Percentiles rank a stretch among this genome's conserved stretches.
Conservation (phyloP, 2,113 vertebrate genomes). For the Setophaga coronata region DNA sequence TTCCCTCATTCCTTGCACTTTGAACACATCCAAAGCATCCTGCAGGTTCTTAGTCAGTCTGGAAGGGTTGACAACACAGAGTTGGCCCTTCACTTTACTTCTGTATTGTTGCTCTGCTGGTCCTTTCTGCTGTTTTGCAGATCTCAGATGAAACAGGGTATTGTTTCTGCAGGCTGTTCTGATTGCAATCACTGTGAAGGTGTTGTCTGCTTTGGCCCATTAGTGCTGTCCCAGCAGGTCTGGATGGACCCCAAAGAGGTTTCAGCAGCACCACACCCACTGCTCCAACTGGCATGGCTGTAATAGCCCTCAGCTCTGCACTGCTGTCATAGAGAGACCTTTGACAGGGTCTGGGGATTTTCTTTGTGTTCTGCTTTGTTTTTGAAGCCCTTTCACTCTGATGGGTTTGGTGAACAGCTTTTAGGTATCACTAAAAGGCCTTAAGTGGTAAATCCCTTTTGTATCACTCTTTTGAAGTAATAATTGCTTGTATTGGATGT, state of each 20-base stretch:
- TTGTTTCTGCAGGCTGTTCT: not conserved
- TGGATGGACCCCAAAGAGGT: not conserved
- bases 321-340: not conserved
- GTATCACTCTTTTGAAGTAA: not conserved
- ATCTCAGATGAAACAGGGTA: slow-evolving; percentile 13
- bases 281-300: not conserved
- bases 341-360: not conserved
- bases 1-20: not conserved
- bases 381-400: not conserved
- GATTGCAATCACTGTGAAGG: slow-evolving; percentile 25
- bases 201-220: not conserved
- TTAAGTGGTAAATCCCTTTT: not conserved
- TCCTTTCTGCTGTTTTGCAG: not conserved
- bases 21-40: not conserved
- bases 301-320: not conserved
- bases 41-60: not conserved
- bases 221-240: not conserved
- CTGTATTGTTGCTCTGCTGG: not conserved
- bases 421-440: not conserved
- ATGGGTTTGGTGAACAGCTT: not conserved
- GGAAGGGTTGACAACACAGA: not conserved
- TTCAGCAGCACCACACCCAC: not conserved
- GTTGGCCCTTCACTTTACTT: not conserved
- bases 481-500: not conserved
- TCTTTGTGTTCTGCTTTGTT: not conserved